A percentile compares a stretch with the other conserved stretches of the same genome.
phyloP scores from a whole-genome alignment of 2,797 vertebrate genomes.

The Sus cebifrons region DNA sequence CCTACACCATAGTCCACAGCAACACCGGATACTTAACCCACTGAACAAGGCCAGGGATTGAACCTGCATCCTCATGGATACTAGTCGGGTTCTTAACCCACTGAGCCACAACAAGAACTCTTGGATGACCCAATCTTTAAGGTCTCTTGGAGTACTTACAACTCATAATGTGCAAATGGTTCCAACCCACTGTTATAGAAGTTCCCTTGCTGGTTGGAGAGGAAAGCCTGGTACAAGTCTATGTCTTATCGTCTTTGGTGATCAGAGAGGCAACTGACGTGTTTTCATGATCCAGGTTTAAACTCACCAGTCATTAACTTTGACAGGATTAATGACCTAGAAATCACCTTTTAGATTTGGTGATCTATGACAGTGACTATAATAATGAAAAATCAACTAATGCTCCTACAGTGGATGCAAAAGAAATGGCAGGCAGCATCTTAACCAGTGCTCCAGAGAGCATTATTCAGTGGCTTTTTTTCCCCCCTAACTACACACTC shows the following conservation, averaged over 20 bases:
- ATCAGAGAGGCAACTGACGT: background rate
- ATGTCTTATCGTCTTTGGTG: background rate
- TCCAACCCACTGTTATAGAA: background rate
- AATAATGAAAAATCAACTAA: constrained; percentile 49
- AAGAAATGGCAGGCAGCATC: background rate
- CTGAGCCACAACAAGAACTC: too few relatives aligned
- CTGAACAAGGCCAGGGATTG: too few relatives aligned
- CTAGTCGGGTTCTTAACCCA: too few relatives aligned
- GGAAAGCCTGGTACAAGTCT: background rate
- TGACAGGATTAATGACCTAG: constrained; percentile 22
- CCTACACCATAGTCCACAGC: too few relatives aligned
- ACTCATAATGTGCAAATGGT: background rate
- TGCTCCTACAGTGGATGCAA: background rate
- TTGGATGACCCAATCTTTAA: background rate
- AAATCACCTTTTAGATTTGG: constrained; percentile 32
- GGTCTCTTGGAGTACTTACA: accelerated
- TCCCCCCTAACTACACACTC: background rate
- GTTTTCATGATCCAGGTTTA: background rate
- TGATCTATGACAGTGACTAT: background rate
- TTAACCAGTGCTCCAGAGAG: background rate
- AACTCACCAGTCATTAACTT: constrained; percentile 41
- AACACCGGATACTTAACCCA: too few relatives aligned
- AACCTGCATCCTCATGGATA: too few relatives aligned
- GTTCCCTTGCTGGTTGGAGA: background rate
- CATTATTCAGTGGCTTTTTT: background rate